phyloP scores from a whole-genome alignment of 2,888 invertebrate genomes.

The Sipha maydis region DNA sequence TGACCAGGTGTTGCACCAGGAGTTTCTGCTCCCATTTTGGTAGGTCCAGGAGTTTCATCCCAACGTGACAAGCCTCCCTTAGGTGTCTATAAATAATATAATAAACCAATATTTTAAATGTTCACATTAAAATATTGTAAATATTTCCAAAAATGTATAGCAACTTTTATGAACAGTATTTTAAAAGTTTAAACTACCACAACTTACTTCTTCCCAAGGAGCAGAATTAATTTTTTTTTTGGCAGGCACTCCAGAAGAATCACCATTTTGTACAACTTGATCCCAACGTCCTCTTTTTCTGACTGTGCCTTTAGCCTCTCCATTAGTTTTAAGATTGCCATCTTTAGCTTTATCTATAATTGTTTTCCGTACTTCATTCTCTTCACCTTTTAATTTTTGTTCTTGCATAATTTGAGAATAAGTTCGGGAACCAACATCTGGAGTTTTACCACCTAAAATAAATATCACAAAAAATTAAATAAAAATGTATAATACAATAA shows the following conservation, averaged over 20 bases:
- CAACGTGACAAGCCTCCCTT: slow-evolving; percentile 84
- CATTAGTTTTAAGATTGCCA: slow-evolving; percentile 86
- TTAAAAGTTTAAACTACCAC: slow-evolving; percentile 27
- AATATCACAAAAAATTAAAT: slow-evolving; percentile 8
- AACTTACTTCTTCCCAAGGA: slow-evolving; percentile 82
- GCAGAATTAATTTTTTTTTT: slow-evolving; percentile 76
- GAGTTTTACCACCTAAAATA: slow-evolving; percentile 95
- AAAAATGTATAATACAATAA: slow-evolving; percentile 17
- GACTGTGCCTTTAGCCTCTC: slow-evolving; percentile 76
- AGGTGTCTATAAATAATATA: slow-evolving; percentile 67
- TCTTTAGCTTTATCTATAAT: slow-evolving; percentile 93
- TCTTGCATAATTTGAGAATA: slow-evolving; percentile 98
- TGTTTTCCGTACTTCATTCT: slow-evolving; percentile 92
- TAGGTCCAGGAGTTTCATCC: slow-evolving; percentile 95
- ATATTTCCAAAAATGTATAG: background rate
- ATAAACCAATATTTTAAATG: background rate
- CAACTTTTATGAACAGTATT: background rate
- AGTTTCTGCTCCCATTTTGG: slow-evolving; percentile 80
- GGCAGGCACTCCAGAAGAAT: slow-evolving; percentile 78
- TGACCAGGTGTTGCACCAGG: slow-evolving; percentile 84
- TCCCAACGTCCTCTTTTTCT: slow-evolving; percentile 95
- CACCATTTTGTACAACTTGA: slow-evolving; percentile 75
- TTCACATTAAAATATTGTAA: background rate
- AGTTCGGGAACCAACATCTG: slow-evolving; percentile 92
- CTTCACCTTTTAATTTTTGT: slow-evolving; percentile 88